These are phyloP conservation scores for Chironomus riparius DNA, from an alignment of 2,888 invertebrate genomes.

Conservation along the genomic window DNA sequence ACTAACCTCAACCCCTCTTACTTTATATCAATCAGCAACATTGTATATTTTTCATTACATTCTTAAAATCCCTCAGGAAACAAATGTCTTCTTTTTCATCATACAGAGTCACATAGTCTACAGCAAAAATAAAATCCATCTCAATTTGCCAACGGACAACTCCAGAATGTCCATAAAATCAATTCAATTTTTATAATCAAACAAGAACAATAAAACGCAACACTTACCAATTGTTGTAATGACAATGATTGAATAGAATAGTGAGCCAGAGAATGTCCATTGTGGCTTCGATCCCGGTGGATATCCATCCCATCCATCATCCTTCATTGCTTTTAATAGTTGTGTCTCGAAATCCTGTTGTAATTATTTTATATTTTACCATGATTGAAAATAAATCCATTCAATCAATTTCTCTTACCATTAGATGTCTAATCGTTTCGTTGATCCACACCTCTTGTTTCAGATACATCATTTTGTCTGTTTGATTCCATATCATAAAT, in stretches of 20 bases:
- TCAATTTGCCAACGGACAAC: too few species aligned
- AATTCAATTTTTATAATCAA: not conserved
- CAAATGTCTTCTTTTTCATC: too few species aligned
- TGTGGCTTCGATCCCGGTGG: constrained; percentile 49
- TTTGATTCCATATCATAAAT: constrained; percentile 59
- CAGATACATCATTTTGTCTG: constrained; percentile 38
- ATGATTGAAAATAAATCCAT: not conserved
- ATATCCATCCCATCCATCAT: constrained; percentile 83
- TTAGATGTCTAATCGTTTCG: constrained; percentile 54
- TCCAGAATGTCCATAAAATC: not conserved
- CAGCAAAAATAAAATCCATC: too few species aligned
- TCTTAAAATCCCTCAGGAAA: too few species aligned
- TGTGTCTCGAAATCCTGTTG: constrained; percentile 54
- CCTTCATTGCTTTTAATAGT: constrained; percentile 73
- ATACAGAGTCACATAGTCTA: too few species aligned
- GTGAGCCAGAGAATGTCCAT: constrained; percentile 81
- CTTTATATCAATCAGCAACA: too few species aligned
- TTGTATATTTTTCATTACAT: too few species aligned
- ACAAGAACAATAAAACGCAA: not conserved
- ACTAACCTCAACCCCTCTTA: too few species aligned
- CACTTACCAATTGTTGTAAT: constrained; percentile 89
- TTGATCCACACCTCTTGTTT: constrained; percentile 72
- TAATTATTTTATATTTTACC: not conserved
- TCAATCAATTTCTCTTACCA: constrained; percentile 36
- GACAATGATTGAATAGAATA: constrained; percentile 92